Base-by-base conservation (phyloP, 2,797 vertebrate genomes). In the Karalla daura region DNA sequence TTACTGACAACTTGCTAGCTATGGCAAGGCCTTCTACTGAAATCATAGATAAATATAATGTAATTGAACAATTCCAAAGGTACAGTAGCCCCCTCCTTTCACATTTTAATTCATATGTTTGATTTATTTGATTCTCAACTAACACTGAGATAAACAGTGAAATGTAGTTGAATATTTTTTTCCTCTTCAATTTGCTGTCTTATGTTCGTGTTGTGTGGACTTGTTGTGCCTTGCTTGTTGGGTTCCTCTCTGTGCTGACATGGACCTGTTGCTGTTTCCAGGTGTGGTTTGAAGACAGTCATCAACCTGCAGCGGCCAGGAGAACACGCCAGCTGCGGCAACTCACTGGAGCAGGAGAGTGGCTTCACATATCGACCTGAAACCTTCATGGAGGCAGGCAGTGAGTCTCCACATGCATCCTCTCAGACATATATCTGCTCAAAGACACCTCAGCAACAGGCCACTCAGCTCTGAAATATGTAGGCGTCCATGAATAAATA, bases 221-320 rank as follows among this genome's bases (percentile, higher is more conserved):
- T 25, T 56, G 45, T 28, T 24, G 21, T 30, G 28, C 0, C 13
- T 14, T 46, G 7, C 28, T 35, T 7, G 3, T 4, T 54, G 47
- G 12, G 10, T n/a, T 21, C 4, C 9, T 12, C 24, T 43, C 12
- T 21, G 4, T 17, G 2, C 13, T 64, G 49, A 59, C 45, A 43
- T 5, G 1, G 11, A 44, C 36, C 14, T 64, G 44, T 61, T 24
- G 18, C 79, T 77, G 73, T 87, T 74, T 54, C 62, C 90, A 98
- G 97, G 87, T 95, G 91, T 65, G 94, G 92, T 64, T 93, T 99
- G 92, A 98, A 95, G 93, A 98, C 97, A 0, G 51, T 99, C 69
- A 98, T 99, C 87, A 99, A 99, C 92, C 95, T 99, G 55, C 98
- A 99, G 92, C 94, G 96, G 46, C 96, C 96, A 3, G 97, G 97